phyloP scores from a whole-genome alignment of 2,888 invertebrate genomes.

The Brachynemurus nebulosus region DNA sequence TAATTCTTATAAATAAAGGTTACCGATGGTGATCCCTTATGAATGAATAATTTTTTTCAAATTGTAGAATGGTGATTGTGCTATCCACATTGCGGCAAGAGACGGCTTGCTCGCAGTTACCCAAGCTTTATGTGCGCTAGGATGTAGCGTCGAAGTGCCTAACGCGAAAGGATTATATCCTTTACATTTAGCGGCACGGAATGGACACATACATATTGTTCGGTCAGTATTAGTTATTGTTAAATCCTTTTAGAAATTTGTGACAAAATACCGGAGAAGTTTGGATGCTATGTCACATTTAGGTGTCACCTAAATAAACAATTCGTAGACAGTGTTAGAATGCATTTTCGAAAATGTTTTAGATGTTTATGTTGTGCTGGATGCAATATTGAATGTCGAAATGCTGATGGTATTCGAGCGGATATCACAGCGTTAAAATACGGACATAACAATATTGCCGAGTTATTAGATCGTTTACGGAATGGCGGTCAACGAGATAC shows the following conservation, averaged over 20 bases:
- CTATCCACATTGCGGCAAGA: conserved; percentile 43
- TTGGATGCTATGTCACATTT: too few species aligned
- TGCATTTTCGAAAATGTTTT: too few species aligned
- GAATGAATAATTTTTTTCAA: not conserved
- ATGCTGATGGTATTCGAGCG: conserved; percentile 55
- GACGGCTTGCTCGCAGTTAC: conserved; percentile 40
- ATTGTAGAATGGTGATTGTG: conserved; percentile 40
- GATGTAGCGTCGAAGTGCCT: conserved; percentile 45
- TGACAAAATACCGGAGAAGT: too few species aligned
- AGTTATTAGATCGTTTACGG: conserved; percentile 48
- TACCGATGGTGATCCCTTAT: conserved; percentile 4
- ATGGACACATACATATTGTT: conserved; percentile 56
- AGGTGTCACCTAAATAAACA: too few species aligned
- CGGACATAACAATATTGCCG: conserved; percentile 53
- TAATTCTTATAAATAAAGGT: conserved; percentile 2
- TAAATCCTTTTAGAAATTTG: too few species aligned
- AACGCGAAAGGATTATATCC: conserved; percentile 48
- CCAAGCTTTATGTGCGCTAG: conserved; percentile 42
- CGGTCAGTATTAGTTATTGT: conserved; percentile 28
- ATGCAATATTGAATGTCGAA: conserved; percentile 50
- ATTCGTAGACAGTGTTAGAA: too few species aligned
- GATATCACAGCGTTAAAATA: conserved; percentile 66
- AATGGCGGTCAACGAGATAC: conserved; percentile 34
- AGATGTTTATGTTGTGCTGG: conserved; percentile 56
- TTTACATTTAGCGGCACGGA: conserved; percentile 54